These are phyloP conservation scores for Nothocercus julius DNA, from an alignment of 2,113 vertebrate genomes.

Conservation along the genomic window DNA sequence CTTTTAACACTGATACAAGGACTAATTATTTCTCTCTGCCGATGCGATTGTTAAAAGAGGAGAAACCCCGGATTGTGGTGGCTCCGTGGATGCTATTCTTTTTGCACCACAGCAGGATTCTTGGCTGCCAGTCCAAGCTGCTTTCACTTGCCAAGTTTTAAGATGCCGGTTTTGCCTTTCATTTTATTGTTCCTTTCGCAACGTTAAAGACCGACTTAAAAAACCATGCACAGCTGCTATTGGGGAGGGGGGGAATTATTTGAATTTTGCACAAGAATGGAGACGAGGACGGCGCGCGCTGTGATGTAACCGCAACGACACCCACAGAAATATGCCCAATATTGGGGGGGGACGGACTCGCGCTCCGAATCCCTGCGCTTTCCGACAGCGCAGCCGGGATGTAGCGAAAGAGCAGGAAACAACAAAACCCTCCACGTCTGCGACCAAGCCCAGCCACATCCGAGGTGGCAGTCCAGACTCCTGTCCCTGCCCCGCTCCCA, in stretches of 20 bases:
- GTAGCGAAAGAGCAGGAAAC: neutral
- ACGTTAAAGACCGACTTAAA: constrained; percentile 69
- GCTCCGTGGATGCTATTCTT: constrained; percentile 70
- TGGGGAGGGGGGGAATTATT: constrained; percentile 63
- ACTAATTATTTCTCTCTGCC: constrained; percentile 68
- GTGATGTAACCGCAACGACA: constrained; percentile 66
- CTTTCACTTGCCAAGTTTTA: constrained; percentile 84
- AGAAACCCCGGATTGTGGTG: constrained; percentile 55
- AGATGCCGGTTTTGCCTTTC: constrained; percentile 77
- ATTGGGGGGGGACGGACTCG: constrained; percentile 7
- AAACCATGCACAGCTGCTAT: constrained; percentile 70
- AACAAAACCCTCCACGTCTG: neutral
- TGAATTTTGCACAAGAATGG: constrained; percentile 66
- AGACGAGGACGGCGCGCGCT: constrained; percentile 50
- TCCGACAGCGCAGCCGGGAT: neutral
- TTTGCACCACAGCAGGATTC: constrained; percentile 87
- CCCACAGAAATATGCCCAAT: constrained; percentile 50
- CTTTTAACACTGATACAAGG: constrained; percentile 60
- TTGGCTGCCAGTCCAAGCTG: constrained; percentile 86
- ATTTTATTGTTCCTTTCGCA: constrained; percentile 78
- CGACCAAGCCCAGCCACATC: neutral
- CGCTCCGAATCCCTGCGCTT: neutral
- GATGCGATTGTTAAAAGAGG: constrained; percentile 43
- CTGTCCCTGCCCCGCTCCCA: no score
- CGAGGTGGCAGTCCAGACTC: neutral